Base-by-base conservation (phyloP, 2,888 invertebrate species). In the Acrocyrtus sp. region DNA sequence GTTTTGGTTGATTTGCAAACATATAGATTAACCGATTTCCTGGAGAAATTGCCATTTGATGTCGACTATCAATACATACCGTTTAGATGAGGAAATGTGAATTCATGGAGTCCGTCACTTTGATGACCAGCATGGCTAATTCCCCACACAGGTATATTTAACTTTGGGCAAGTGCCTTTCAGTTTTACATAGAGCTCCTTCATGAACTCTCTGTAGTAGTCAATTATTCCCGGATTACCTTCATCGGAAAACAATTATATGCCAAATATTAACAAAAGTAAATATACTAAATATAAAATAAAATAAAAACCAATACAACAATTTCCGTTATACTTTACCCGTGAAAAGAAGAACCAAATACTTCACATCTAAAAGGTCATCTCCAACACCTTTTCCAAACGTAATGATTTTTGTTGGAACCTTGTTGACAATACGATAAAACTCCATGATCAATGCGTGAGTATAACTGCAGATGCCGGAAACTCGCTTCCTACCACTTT, bases 71-170 rank as follows among this genome's bases (percentile, higher is more conserved):
- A 15, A n/a, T 45, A 45, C 12, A 22, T 45, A 61, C 69, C 61
- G 47, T 45, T 54, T 17, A 78, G 62, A 45, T 58, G 29, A n/a
- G 74, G 75, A 15, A 70, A 70, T 5, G 65, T 34, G 29, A 45
- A 54, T 19, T 58, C 54, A 24, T 69, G 60, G 1, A 56, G 17
- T 8, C 69, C 70, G 48, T 65, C 61, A 21, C 82, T 75, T 29
- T 92, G 92, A 83, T 95, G 96, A 26, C 96, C 96, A 79, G 91
- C 89, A 83, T 93, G 92, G 56, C 90, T 92, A 70, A 96, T 85
- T 39, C 91, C 87, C 91, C 95, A 95, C 2, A 96, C 89, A 6
- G 95, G 91, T 69, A 90, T 86, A 58, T 86, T 85, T 5, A 83
- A 82, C 0, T 85, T 86, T 8, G 77, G 76, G 57, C 60, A 74